A percentile compares a stretch with the other conserved stretches of the same genome.
Evolutionary conservation across 2,797 vertebrate species (phyloP).

Genomic region (Crocodylus rhombifer): DNA sequence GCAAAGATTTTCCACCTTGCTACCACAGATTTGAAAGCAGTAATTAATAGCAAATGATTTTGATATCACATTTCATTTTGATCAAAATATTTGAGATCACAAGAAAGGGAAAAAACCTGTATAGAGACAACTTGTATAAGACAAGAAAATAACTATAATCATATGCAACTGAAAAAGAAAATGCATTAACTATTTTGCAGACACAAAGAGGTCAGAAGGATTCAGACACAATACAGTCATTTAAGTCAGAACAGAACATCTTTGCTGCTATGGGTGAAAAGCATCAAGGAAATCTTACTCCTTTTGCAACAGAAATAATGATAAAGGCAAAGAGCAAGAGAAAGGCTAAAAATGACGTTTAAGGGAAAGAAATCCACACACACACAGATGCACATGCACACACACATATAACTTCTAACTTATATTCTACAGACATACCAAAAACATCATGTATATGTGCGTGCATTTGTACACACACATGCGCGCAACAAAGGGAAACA

Average conservation of each 20-base stretch:
- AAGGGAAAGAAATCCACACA: too few relatives aligned
- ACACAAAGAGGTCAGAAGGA: slow-evolving; percentile 2
- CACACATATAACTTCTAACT: too few relatives aligned
- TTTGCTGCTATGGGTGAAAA: not conserved
- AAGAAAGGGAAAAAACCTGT: not conserved
- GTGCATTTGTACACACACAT: fast-evolving
- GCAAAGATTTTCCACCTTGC: not conserved
- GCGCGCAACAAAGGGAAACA: not conserved
- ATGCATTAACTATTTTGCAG: not conserved
- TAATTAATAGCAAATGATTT: not conserved
- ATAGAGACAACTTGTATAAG: not conserved
- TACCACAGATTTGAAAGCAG: not conserved
- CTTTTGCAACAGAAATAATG: not conserved
- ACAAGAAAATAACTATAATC: not conserved
- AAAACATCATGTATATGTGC: fast-evolving
- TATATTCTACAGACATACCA: not conserved
- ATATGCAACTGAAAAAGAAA: not conserved
- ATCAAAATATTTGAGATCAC: not conserved
- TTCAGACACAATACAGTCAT: not conserved
- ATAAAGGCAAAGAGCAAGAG: not conserved
- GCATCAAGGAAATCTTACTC: not conserved
- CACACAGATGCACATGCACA: too few relatives aligned
- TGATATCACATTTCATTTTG: not conserved
- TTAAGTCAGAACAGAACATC: not conserved
- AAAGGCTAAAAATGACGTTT: not conserved